phyloP scores from a whole-genome alignment of 1,140 invertebrate species.

The Cryptotermes secundus region DNA sequence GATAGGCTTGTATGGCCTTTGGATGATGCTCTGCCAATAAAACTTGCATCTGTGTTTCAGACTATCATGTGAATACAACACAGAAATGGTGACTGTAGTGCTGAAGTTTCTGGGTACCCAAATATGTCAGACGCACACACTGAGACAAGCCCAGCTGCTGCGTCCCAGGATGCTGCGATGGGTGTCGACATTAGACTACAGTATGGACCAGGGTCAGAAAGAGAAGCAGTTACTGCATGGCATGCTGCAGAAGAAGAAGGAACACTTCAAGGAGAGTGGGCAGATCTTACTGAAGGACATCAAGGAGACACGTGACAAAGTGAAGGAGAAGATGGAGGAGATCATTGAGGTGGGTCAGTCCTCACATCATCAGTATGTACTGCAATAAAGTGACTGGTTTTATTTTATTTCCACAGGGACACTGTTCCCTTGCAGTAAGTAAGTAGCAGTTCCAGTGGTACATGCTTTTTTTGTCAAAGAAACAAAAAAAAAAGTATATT shows the following conservation, averaged over 20 bases:
- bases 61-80: neutral
- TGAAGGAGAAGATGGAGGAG: slow-evolving; percentile 42
- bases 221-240: neutral
- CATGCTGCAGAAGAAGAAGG: slow-evolving; percentile 32
- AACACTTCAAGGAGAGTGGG: slow-evolving; percentile 37
- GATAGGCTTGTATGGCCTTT: too few relatives aligned
- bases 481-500: too few relatives aligned
- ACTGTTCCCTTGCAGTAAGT: too few relatives aligned
- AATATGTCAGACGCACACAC: neutral
- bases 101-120: neutral
- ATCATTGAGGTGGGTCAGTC: slow-evolving; percentile 39
- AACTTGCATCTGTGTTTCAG: too few relatives aligned
- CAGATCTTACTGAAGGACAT: slow-evolving; percentile 41
- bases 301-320: slow-evolving; percentile 40
- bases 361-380: too few relatives aligned
- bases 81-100: neutral
- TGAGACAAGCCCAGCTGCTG: neutral
- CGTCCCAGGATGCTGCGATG: neutral
- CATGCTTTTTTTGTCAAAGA: too few relatives aligned
- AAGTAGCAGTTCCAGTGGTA: too few relatives aligned
- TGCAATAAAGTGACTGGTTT: too few relatives aligned
- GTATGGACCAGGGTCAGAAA: neutral
- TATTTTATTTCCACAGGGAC: too few relatives aligned
- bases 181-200: neutral
- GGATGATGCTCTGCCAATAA: too few relatives aligned